phyloP scores from a whole-genome alignment of 53 echinoderm and acorn worm genomes.

The Echinometra lucunter region DNA sequence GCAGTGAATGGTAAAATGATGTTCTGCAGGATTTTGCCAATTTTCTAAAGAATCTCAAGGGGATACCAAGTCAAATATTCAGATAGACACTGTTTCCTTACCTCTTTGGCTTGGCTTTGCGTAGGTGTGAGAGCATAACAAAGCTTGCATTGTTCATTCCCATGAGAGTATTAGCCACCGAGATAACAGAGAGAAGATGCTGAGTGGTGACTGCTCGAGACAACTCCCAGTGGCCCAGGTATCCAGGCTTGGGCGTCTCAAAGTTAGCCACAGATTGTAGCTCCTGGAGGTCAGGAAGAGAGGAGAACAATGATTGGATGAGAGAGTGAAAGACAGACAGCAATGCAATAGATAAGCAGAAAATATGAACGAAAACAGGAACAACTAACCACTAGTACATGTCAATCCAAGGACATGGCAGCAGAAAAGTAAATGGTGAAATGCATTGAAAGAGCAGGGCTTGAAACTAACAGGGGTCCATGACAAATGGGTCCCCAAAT shows the following conservation, averaged over 20 bases:
- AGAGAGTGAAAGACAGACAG: neutral
- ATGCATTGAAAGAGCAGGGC: too few species aligned
- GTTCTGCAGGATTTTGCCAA: too few species aligned
- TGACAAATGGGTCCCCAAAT: too few species aligned
- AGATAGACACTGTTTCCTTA: neutral
- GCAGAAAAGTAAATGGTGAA: neutral
- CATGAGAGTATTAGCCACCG: constrained; percentile 97
- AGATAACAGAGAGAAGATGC: constrained; percentile 97
- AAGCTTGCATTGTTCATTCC: constrained; percentile 99
- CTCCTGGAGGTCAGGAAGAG: constrained; percentile 27
- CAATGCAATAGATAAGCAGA: neutral
- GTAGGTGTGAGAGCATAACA: constrained; percentile 87
- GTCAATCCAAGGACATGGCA: neutral
- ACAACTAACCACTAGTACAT: too few species aligned
- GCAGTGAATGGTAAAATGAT: too few species aligned
- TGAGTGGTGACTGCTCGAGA: constrained; percentile 95
- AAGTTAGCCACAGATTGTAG: constrained; percentile 4
- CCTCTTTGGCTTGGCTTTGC: constrained; percentile 87
- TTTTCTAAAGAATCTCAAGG: too few species aligned
- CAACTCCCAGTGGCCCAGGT: constrained; percentile 97
- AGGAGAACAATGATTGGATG: neutral
- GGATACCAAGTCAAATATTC: neutral
- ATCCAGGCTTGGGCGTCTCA: constrained; percentile 78
- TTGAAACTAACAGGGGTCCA: too few species aligned
- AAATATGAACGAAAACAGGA: too few species aligned